phyloP scores from a whole-genome alignment of 2,888 invertebrate species.

The Xestia ashworthii region DNA sequence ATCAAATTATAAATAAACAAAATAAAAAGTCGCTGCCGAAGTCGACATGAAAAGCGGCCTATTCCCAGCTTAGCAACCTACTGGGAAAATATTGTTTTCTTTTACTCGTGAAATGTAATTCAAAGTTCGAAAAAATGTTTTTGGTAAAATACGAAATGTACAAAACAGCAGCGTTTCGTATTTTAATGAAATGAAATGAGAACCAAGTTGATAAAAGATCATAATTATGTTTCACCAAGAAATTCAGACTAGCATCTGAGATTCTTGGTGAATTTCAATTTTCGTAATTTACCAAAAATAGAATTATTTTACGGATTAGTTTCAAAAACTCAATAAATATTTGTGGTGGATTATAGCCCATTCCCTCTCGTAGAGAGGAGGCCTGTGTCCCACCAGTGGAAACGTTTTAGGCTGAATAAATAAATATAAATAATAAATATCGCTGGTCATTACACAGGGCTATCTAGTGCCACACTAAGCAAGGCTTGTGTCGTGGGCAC shows the following conservation, averaged over 20 bases:
- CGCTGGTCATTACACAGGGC: too few species aligned
- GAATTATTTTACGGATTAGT: not conserved
- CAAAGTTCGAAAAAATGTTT: not conserved
- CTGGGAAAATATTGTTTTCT: not conserved
- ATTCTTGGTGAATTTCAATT: not conserved
- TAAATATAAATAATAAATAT: too few species aligned
- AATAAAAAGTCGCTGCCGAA: slow-evolving; percentile 30
- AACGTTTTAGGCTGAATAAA: too few species aligned
- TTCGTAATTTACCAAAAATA: not conserved
- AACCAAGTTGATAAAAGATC: not conserved
- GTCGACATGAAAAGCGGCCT: slow-evolving; percentile 13
- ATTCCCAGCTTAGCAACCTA: not conserved
- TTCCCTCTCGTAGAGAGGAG: too few species aligned
- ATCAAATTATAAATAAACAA: slow-evolving; percentile 43
- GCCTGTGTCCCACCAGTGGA: too few species aligned
- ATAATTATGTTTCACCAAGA: not conserved
- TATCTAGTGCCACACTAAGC: too few species aligned
- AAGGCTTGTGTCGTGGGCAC: too few species aligned
- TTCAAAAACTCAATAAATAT: not conserved
- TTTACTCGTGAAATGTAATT: not conserved
- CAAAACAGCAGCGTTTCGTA: not conserved
- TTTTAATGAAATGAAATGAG: not conserved
- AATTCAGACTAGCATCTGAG: not conserved
- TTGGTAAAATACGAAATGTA: not conserved
- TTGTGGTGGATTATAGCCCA: too few species aligned